A percentile compares a stretch with the other conserved stretches of the same genome.
These are phyloP conservation scores for Danio albolineatus DNA, from an alignment of 2,797 vertebrate species.

Conservation along the genomic window DNA sequence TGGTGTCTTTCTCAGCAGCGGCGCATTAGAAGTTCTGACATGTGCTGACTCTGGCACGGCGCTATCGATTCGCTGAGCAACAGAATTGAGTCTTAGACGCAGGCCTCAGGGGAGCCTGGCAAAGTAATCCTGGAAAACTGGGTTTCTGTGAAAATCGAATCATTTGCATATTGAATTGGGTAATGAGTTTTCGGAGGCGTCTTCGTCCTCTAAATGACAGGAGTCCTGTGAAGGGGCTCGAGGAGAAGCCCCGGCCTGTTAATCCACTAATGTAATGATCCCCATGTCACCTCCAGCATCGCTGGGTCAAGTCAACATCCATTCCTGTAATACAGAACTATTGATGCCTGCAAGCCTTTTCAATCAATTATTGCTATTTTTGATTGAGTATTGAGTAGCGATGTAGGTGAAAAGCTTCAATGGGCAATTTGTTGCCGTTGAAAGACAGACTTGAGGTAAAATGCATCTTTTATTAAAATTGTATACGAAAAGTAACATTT, in stretches of 20 bases:
- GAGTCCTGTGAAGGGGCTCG: conserved; percentile 39
- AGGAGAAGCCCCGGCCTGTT: conserved; percentile 50
- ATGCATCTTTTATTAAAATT: neutral
- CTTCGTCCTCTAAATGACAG: conserved; percentile 53
- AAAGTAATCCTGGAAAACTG: conserved; percentile 50
- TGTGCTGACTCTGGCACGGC: conserved; percentile 44
- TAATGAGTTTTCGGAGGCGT: conserved; percentile 55
- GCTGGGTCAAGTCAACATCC: conserved; percentile 59
- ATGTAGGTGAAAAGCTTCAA: neutral
- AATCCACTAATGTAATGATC: conserved; percentile 63
- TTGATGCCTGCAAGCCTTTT: neutral
- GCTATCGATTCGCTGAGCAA: conserved; percentile 53
- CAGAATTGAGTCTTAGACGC: conserved; percentile 53
- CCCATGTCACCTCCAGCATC: conserved; percentile 34
- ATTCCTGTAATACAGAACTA: conserved; percentile 43
- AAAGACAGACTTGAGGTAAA: neutral
- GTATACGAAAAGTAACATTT: neutral
- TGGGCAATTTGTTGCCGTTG: neutral
- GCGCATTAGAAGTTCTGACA: conserved; percentile 42
- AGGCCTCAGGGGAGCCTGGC: conserved; percentile 37
- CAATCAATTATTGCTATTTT: neutral
- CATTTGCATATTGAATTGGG: conserved; percentile 60
- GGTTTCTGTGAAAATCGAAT: conserved; percentile 53
- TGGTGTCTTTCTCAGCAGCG: conserved; percentile 13
- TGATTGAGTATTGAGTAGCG: neutral